These are phyloP conservation scores for Pandemis cinnamomeana DNA, from an alignment of 2,888 invertebrate species.

Conservation along the genomic window DNA sequence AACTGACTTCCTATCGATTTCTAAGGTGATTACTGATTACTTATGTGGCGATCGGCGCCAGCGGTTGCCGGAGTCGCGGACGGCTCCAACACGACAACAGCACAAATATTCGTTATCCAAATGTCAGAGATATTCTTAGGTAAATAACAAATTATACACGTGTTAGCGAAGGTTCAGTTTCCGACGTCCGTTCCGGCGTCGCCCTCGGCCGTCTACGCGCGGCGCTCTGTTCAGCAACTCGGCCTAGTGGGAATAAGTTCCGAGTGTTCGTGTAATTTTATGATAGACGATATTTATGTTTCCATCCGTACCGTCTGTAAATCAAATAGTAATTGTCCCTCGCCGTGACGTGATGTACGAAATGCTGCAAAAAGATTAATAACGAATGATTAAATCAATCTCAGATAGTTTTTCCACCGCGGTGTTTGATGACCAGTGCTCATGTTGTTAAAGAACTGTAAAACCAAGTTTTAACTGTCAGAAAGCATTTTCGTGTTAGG, in stretches of 20 bases:
- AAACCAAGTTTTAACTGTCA: not conserved
- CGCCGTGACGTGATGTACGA: not conserved
- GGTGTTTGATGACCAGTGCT: not conserved
- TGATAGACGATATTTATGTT: not conserved
- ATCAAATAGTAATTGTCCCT: not conserved
- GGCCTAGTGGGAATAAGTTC: conserved; percentile 27
- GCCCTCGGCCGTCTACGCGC: conserved; percentile 27
- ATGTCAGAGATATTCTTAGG: conserved; percentile 73
- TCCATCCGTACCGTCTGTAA: not conserved
- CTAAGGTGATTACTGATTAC: conserved; percentile 66
- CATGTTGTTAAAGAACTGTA: not conserved
- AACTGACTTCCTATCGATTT: conserved; percentile 82
- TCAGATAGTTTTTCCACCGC: not conserved
- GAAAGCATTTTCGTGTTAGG: not conserved
- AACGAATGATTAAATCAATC: not conserved
- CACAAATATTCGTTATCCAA: conserved; percentile 69
- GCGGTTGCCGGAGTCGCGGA: conserved; percentile 40
- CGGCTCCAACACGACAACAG: conserved; percentile 44
- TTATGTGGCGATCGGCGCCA: conserved; percentile 51
- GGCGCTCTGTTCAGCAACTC: not conserved
- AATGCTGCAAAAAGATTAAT: not conserved
- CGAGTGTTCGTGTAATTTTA: conserved; percentile 1
- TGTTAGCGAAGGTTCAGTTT: conserved; percentile 54
- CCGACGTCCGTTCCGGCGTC: conserved; percentile 32
- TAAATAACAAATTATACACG: conserved; percentile 71